These are phyloP conservation scores for Deilephila elpenor DNA, from an alignment of 2,888 invertebrate genomes.

Conservation along the genomic window DNA sequence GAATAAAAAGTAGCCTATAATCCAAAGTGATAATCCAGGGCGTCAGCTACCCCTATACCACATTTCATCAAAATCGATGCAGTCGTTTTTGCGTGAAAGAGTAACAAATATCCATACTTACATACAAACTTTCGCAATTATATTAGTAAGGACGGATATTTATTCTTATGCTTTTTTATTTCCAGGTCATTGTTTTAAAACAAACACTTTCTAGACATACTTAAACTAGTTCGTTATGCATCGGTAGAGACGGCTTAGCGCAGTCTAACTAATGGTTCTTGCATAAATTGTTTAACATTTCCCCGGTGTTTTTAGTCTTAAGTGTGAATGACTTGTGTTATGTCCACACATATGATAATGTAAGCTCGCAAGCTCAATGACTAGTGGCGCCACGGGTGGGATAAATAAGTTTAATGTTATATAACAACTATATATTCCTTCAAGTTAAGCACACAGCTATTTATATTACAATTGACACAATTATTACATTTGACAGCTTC, in stretches of 20 bases:
- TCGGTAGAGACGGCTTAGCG: background rate
- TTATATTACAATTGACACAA: too few species aligned
- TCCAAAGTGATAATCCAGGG: too few species aligned
- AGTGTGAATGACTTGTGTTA: background rate
- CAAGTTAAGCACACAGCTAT: too few species aligned
- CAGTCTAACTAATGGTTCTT: background rate
- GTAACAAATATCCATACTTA: too few species aligned
- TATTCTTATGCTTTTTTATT: background rate
- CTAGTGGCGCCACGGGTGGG: background rate
- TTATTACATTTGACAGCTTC: too few species aligned
- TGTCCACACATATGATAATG: background rate
- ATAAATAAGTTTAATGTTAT: background rate
- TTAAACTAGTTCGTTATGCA: background rate
- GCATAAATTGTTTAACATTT: background rate
- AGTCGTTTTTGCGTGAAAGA: too few species aligned
- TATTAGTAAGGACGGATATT: background rate
- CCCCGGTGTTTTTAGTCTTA: background rate
- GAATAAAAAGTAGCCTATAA: too few species aligned
- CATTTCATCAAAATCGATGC: too few species aligned
- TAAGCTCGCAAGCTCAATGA: too few species aligned
- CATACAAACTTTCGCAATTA: too few species aligned
- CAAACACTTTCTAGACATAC: background rate
- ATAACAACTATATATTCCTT: too few species aligned
- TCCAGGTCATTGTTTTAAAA: background rate
- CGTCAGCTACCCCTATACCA: too few species aligned